Base-by-base conservation (phyloP, 1,140 invertebrate genomes). In the Cydia strobilella region DNA sequence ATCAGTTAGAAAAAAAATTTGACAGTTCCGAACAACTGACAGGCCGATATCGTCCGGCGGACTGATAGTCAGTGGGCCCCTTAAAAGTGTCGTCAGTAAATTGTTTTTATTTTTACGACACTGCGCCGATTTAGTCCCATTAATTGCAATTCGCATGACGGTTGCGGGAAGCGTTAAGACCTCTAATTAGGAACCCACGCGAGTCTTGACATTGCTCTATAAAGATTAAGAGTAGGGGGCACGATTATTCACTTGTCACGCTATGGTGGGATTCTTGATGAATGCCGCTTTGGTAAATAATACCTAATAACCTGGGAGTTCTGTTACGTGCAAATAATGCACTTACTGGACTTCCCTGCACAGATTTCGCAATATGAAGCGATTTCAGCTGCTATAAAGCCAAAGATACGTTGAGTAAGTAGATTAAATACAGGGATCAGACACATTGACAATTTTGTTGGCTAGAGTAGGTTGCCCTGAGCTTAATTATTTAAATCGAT, bases 171-270 rank as follows among this genome's bases (percentile, higher is more conserved):
- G 65, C 31, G 65, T 69, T 69, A 20, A 69, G 65, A 35, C 5
- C 3, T 66, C 65, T 69, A 69, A 69, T 66, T 18, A 39, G 65
- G 27, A 69, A 35, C 65, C 65, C 65, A 69, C 65, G 65, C 65
- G 31, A 69, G 65, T 39, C 65, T 42, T 69, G 65, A 69, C 65
- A 69, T 69, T 69, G 65, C 65, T 35, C 65, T 35, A 69, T 39
- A 69, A 69, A 69, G 65, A 69, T 69, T 69, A 69, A 66, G 23
- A 31, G 27, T 69, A 69, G 65, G 15, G 63, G 15, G 35, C n/a
- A 69, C 31, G 13, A 69, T 39, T 35, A 35, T 69, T 69, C 65
- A 69, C 65, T 69, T 69, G 65, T 69, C 65, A 69, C 65, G 65
- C 65, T 39, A 69, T 27, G 4, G 9, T 35, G 20, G 20, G 20